Base-by-base conservation (phyloP, 2,888 invertebrate species). In the Orthosia gracilis region DNA sequence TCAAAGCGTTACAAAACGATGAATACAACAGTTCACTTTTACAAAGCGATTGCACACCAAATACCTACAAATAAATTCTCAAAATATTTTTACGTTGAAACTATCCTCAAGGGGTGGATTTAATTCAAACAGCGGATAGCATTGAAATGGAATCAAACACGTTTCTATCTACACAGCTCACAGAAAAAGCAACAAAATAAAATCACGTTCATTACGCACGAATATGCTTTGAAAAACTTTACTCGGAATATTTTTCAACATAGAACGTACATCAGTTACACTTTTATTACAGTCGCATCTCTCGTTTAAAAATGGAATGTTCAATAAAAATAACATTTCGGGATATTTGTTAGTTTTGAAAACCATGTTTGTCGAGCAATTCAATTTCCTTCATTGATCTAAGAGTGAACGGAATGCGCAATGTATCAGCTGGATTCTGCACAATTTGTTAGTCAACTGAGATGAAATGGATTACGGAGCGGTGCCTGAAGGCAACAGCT, bases 121-220 rank as follows among this genome's bases (percentile, higher is more conserved):
- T 85, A 87, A 86, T 88, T 86, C 78, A 74, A 85, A 85, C 71
- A 87, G 81, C 79, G 84, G 75, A 84, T 78, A 69, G 50, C 57
- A 76, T 76, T 76, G 71, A 69, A 85, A 80, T 69, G 85, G 74
- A 88, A 88, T 69, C 82, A 84, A 85, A 77, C 76, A 71, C 62
- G 64, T 61, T 58, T 69, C 65, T 65, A 72, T 71, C 64, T 69
- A 68, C 76, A 76, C 66, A 59, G 54, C 52, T 76, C 69, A 66
- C 71, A 73, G 76, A 75, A 70, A 81, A 83, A 69, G 70, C 47
- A 76, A 67, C 70, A 75, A 76, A 84, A 79, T 74, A 67, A 76
- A 84, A 77, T 78, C 76, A 58, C 59, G 73, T 83, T 83, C 78
- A 71, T 83, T 76, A 83, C 76, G 76, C 82, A 73, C 73, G 82